phyloP scores from a whole-genome alignment of 2,113 vertebrate genomes.

The rabbit (Oryctolagus cuniculus) region DNA sequence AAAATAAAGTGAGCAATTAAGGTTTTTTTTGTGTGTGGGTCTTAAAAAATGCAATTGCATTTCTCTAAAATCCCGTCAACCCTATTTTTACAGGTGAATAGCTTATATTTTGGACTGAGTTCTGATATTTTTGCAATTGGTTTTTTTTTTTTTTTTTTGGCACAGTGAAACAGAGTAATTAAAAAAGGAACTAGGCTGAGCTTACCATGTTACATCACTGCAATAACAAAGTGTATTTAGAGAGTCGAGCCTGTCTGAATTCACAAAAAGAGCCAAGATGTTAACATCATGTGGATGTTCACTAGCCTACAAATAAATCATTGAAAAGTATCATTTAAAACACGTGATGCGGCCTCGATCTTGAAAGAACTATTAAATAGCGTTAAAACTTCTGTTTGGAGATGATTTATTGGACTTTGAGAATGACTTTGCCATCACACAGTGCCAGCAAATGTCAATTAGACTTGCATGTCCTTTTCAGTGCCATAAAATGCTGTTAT shows the following conservation, averaged over 20 bases:
- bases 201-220: conserved; percentile 75
- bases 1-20: conserved; percentile 82
- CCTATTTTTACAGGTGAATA: conserved; percentile 79
- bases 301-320: conserved; percentile 59
- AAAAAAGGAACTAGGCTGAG: conserved; percentile 73
- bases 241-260: conserved; percentile 64
- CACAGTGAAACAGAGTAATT: conserved; percentile 77
- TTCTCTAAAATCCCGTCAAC: conserved; percentile 73
- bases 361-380: conserved; percentile 48
- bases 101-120: conserved; percentile 71
- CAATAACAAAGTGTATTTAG: conserved; percentile 78
- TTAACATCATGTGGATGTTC: conserved; percentile 45
- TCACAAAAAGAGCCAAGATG: conserved; percentile 56
- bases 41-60: conserved; percentile 73
- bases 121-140: conserved; percentile 75
- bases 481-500: background rate
- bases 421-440: background rate
- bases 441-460: background rate
- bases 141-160: conserved; percentile 65
- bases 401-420: background rate
- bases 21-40: conserved; percentile 24
- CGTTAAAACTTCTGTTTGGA: conserved; percentile 26
- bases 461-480: background rate
- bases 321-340: background rate
- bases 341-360: background rate